Evolutionary conservation across 2,113 vertebrate genomes (phyloP).

Genomic region (Pituophis catenifer): DNA sequence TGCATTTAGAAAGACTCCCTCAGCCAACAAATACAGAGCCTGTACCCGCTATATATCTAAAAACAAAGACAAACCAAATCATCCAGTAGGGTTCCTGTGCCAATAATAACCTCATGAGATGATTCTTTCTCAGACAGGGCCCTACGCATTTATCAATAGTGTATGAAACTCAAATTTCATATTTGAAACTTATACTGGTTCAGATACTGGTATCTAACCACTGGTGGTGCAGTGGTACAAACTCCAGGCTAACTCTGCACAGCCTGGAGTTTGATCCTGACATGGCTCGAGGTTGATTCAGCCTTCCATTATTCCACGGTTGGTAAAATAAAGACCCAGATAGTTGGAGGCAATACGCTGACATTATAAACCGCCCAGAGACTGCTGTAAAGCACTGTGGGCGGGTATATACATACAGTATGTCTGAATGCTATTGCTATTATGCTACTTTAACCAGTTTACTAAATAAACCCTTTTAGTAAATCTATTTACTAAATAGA

Average conservation of each 20-base stretch:
- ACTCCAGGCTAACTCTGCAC: not conserved
- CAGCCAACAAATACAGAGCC: not conserved
- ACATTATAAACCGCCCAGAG: not conserved
- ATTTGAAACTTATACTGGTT: not conserved
- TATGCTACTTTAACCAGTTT: not conserved
- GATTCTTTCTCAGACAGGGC: not conserved
- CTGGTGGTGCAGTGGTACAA: not conserved
- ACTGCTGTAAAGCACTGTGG: not conserved
- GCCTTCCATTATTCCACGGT: not conserved
- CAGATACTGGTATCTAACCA: not conserved
- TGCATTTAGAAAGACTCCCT: not conserved
- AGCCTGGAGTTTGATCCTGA: not conserved
- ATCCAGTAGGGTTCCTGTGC: not conserved
- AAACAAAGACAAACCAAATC: not conserved
- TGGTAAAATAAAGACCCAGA: not conserved
- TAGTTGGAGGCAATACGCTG: not conserved
- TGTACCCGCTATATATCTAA: not conserved
- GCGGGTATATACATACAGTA: not conserved
- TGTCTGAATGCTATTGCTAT: not conserved
- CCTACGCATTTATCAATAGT: not conserved
- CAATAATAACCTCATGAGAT: not conserved
- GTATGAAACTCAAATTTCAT: not conserved
- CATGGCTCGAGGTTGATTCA: not conserved
- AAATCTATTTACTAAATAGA: too few species aligned
- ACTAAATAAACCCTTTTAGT: not conserved